Base-by-base conservation (phyloP, 2,888 invertebrate species). In the Argyra leucocephala region DNA sequence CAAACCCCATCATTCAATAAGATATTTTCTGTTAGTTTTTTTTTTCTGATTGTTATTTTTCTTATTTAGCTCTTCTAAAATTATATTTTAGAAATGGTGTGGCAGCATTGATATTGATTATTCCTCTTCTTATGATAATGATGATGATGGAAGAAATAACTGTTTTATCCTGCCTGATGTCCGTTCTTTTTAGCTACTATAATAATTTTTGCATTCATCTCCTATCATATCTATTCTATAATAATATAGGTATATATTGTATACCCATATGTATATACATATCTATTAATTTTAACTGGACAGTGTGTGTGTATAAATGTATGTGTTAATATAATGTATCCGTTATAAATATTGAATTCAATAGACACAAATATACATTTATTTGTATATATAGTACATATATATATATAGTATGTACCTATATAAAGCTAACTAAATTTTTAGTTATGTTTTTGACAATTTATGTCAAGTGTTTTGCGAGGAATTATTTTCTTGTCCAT, bases 401-500 rank as follows among this genome's bases (percentile, higher is more conserved):
- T 48, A n/a, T 18, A 48, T 48, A 48, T 5, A 12, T 48, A 48
- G n/a, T 15, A 59, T 59, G 3, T 59, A 59, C 23, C 9, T 59
- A 23, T 59, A 23, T 23, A 23, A 23, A 12, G 23, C 4, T 59
- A 59, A 4, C 22, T 31, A 21, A 61, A 61, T 61, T 18, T 61
- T 26, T 31, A 61, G 61, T 61, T 61, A 61, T 61, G 61, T 61
- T 61, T 61, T 61, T 61, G 61, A 61, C 61, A 61, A 61, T 61
- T 61, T 61, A 61, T 61, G 61, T 61, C 61, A 61, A 61, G 61
- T 61, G 61, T 61, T 61, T 61, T 61, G 61, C 61, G 26, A 26
- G 61, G 61, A 26, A 61, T 26, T 61, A 26, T 26, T 31, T 61
- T 61, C 61, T 61, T 61, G 61, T 61, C 61, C 61, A 61, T 61